Conservation (phyloP, 2,888 invertebrate genomes). For the Hirtodrosophila histrioides region DNA sequence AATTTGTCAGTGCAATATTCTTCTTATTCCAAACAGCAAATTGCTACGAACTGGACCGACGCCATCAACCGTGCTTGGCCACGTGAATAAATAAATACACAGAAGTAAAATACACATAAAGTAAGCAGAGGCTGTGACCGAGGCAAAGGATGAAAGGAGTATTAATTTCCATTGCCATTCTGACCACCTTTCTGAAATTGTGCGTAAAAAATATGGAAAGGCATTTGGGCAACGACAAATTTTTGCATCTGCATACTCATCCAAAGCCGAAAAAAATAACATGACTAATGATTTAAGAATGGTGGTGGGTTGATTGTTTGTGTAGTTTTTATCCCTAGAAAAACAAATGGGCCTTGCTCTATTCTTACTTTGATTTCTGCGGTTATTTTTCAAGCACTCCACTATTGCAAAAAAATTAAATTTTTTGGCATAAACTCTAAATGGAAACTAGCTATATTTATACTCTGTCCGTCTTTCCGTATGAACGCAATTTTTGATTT, state of each 20-base stretch:
- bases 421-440: too few relatives aligned
- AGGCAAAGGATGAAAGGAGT: conserved; percentile 25
- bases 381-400: too few relatives aligned
- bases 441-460: too few relatives aligned
- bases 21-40: conserved; percentile 56
- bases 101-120: conserved; percentile 39
- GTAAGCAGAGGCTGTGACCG: conserved; percentile 14
- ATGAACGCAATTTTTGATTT: too few relatives aligned
- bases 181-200: conserved; percentile 36
- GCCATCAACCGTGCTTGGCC: conserved; percentile 49
- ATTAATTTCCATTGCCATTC: conserved; percentile 24
- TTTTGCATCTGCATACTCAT: conserved; percentile 51
- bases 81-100: conserved; percentile 74
- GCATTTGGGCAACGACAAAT: conserved; percentile 52
- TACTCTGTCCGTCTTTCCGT: too few relatives aligned
- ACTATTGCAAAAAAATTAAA: too few relatives aligned
- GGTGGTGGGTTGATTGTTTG: too few relatives aligned
- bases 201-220: conserved; percentile 58
- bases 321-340: too few relatives aligned
- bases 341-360: too few relatives aligned
- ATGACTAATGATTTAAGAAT: conserved; percentile 33
- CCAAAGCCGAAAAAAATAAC: conserved; percentile 69
- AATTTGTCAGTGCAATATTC: conserved; percentile 78
- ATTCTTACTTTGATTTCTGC: too few relatives aligned
- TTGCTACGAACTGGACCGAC: conserved; percentile 42